A percentile compares a stretch with the other conserved stretches of the same genome.
phyloP scores from a whole-genome alignment of 2,888 invertebrate genomes.

The Protonemura montana region DNA sequence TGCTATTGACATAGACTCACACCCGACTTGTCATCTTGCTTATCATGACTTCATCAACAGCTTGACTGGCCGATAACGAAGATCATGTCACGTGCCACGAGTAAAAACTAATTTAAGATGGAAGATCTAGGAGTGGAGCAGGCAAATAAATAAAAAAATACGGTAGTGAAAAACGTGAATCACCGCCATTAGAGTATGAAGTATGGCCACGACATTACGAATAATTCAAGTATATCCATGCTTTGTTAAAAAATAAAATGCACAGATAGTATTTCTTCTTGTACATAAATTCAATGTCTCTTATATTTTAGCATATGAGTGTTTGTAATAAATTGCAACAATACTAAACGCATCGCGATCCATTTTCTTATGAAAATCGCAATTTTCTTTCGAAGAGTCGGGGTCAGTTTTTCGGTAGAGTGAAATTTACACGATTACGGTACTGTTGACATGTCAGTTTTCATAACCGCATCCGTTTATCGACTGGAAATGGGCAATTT shows the following conservation, averaged over 20 bases:
- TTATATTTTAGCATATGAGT: constrained; percentile 4
- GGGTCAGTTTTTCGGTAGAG: background rate
- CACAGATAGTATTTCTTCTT: background rate
- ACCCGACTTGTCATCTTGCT: background rate
- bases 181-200: background rate
- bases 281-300: background rate
- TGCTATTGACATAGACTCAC: background rate
- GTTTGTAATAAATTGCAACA: constrained; percentile 28
- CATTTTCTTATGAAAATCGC: background rate
- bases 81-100: too few species aligned
- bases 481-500: constrained; percentile 14
- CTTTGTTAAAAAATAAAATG: background rate
- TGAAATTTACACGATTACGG: background rate
- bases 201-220: background rate
- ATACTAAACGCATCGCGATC: background rate
- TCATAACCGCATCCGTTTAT: constrained; percentile 3
- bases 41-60: background rate
- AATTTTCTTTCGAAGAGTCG: background rate
- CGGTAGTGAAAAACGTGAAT: background rate
- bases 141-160: background rate
- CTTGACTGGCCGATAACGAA: background rate
- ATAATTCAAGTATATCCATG: background rate
- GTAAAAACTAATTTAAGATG: background rate
- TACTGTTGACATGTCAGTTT: background rate
- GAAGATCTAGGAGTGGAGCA: background rate